Base-by-base conservation (phyloP, 2,888 invertebrate species). In the Chloromyia formosa region DNA sequence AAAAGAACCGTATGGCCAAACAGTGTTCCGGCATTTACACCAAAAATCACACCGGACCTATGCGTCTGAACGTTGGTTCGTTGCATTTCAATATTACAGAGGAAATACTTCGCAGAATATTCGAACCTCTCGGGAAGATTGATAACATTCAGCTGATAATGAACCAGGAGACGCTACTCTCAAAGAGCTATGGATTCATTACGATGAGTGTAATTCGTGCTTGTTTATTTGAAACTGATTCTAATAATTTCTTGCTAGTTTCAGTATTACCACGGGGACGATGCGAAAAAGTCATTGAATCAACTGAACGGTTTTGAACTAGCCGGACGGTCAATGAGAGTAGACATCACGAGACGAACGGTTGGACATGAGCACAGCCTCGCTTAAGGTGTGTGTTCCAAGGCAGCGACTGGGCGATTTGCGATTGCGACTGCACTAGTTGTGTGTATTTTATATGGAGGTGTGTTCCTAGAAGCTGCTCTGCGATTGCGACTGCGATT, bases 281-380 rank as follows among this genome's bases (percentile, higher is more conserved):
- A 99, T 86, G 99, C 98, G 0, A 98, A 98, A 82, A 96, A 98
- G 85, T 98, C 98, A 1, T 89, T 98, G 86, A 98, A 98, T 83
- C 98, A 99, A 85, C 86, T 99, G 79, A 99, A 99, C 86, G 98
- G 99, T 5, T 99, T 99, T 86, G 98, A 99, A 85, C 87, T 99
- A 78, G 99, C 99, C 54, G 98, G 98, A 0, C 90, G 97, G 78
- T 97, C 97, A 1, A 99, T 99, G 96, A 98, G 98, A 89, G 98
- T 99, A 1, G 97, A 97, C 54, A 96, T 97, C 85, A 98, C 96
- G 0, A 96, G 96, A 96, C 0, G 96, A 97, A 84, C 89, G 95
- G 68, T 89, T 94, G 27, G 96, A 96, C 83, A 86, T 91, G 77
- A 92, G 93, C 62, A 88, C 88, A 73, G 92, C 93, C 42, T 94